These are phyloP conservation scores for Mamestra configurata DNA, from an alignment of 1,140 invertebrate species.

Conservation along the genomic window DNA sequence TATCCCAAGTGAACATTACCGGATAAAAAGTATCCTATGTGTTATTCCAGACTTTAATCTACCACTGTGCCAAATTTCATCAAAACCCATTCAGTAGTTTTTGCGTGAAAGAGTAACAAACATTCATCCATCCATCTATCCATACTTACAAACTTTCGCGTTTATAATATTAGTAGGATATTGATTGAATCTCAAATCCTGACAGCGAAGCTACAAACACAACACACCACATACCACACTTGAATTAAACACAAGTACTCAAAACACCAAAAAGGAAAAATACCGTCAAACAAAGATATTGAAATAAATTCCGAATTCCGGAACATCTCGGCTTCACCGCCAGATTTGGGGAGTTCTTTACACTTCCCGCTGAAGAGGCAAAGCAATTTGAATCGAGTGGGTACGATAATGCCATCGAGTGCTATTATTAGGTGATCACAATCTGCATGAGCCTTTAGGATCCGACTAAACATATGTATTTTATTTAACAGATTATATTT, in stretches of 20 bases:
- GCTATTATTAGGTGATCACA: constrained; percentile 30
- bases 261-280: background rate
- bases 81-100: too few species aligned
- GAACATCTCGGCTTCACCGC: constrained; percentile 1
- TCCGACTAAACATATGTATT: background rate
- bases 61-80: too few species aligned
- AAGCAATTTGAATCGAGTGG: constrained; percentile 50
- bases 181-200: too few species aligned
- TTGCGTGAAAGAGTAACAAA: too few species aligned
- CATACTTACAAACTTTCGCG: too few species aligned
- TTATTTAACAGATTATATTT: background rate
- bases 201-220: background rate
- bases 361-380: constrained; percentile 38
- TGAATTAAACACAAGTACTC: background rate
- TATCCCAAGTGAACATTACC: too few species aligned
- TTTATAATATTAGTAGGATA: too few species aligned
- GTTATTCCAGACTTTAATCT: too few species aligned
- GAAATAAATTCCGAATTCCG: constrained; percentile 23
- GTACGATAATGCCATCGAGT: constrained; percentile 10
- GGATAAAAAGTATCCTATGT: too few species aligned
- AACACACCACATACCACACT: background rate
- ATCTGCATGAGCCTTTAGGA: constrained; percentile 25
- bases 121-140: too few species aligned
- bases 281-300: background rate
- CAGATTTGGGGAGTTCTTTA: constrained; percentile 44